These are phyloP conservation scores for Pentalonia nigronervosa DNA, from an alignment of 1,140 invertebrate genomes.

Conservation along the genomic window DNA sequence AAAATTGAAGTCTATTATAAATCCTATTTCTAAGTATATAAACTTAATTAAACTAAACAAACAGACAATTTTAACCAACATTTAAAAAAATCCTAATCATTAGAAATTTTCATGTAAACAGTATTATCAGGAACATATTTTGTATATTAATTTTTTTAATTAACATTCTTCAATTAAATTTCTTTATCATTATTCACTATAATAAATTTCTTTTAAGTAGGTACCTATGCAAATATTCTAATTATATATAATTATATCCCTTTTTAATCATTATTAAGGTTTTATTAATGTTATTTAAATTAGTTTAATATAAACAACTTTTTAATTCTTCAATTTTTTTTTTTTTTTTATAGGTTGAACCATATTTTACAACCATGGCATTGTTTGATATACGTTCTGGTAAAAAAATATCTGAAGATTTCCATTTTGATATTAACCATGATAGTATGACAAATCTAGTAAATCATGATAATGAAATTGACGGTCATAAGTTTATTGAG, in stretches of 20 bases:
- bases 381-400: constrained; percentile 86
- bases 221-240: neutral
- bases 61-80: neutral
- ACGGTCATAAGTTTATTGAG: constrained; percentile 48
- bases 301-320: neutral
- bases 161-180: neutral
- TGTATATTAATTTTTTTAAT: neutral
- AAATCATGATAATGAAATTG: constrained; percentile 61
- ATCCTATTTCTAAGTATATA: too few species aligned
- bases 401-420: constrained; percentile 90
- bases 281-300: neutral
- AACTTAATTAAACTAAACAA: neutral
- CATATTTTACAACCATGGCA: constrained; percentile 86
- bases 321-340: neutral
- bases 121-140: neutral
- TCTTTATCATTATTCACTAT: neutral
- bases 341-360: constrained; percentile 74
- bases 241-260: neutral
- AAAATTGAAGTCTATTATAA: too few species aligned
- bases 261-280: neutral
- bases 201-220: neutral
- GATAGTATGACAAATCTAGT: constrained; percentile 70
- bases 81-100: neutral
- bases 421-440: constrained; percentile 89
- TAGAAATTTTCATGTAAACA: neutral